Evolutionary conservation across 2,888 invertebrate genomes (phyloP).

Genomic region (Cerceris ruficornis): DNA sequence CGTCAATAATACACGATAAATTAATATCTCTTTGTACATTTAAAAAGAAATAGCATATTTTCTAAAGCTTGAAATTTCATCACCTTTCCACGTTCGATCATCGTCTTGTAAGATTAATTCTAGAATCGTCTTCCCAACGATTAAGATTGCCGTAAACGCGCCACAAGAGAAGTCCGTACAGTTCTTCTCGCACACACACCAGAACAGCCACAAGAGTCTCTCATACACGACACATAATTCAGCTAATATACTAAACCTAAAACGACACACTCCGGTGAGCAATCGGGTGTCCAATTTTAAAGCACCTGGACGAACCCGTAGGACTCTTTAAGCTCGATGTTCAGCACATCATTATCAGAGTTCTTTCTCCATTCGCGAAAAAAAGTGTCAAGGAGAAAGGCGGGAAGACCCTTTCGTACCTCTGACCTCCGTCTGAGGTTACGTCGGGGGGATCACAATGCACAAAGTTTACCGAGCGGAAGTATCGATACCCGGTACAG

Average conservation of each 20-base stretch:
- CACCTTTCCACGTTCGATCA: constrained; percentile 14
- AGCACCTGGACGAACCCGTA: constrained; percentile 21
- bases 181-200: constrained; percentile 21
- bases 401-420: not conserved
- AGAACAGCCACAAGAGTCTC: constrained; percentile 27
- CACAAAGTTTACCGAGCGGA: constrained; percentile 33
- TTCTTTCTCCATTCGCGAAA: constrained; percentile 21
- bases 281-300: constrained; percentile 18
- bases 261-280: constrained; percentile 32
- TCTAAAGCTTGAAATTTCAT: constrained; percentile 9
- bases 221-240: constrained; percentile 40
- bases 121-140: not conserved
- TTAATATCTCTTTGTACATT: not conserved
- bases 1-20: too few relatives aligned
- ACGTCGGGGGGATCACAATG: constrained; percentile 29
- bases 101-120: not conserved
- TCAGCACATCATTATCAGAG: constrained; percentile 27
- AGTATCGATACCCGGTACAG: constrained; percentile 23
- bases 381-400: constrained; percentile 24
- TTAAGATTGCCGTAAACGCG: not conserved
- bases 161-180: not conserved
- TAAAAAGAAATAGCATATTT: too few relatives aligned
- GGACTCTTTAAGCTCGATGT: constrained; percentile 53
- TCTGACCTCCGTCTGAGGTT: constrained; percentile 2
- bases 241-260: constrained; percentile 37